These are phyloP conservation scores for Agelas oroides DNA, from an alignment of 37 sponge, comb jelly and placozoan species.

Conservation along the genomic window DNA sequence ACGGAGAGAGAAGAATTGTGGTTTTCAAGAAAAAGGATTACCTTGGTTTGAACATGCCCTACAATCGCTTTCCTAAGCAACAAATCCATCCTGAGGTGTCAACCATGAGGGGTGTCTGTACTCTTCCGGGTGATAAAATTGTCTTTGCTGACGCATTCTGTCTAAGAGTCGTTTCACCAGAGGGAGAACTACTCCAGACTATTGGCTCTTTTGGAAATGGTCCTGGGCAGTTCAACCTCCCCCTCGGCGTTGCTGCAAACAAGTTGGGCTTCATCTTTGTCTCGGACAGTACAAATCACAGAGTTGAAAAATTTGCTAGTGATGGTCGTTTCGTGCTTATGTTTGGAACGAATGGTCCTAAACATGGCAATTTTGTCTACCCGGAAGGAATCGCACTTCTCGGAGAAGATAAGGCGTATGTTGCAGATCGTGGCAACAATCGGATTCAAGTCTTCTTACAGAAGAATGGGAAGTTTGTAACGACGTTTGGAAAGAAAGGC, in stretches of 20 bases:
- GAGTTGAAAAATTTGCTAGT: constrained; percentile 20
- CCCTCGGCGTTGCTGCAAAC: constrained; percentile 21
- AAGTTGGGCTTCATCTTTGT: constrained; percentile 19
- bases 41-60: constrained; percentile 16
- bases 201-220: constrained; percentile 39
- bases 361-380: not conserved
- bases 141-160: constrained; percentile 50
- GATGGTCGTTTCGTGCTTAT: constrained; percentile 16
- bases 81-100: constrained; percentile 8
- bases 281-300: constrained; percentile 30
- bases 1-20: constrained; percentile 1
- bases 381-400: constrained; percentile 47
- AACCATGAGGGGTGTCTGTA: constrained; percentile 16
- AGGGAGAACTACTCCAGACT: constrained; percentile 13
- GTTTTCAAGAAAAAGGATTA: constrained; percentile 50
- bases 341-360: constrained; percentile 17
- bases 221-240: constrained; percentile 25
- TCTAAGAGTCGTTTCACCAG: constrained; percentile 19
- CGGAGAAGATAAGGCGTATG: constrained; percentile 39
- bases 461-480: not conserved
- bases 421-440: constrained; percentile 54
- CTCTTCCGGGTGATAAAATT: constrained; percentile 16
- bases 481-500: constrained; percentile 35
- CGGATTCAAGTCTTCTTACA: constrained; percentile 49
- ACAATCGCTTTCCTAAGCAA: not conserved